phyloP scores from a whole-genome alignment of 2,888 invertebrate genomes.

The Asteroscopus sphinx region DNA sequence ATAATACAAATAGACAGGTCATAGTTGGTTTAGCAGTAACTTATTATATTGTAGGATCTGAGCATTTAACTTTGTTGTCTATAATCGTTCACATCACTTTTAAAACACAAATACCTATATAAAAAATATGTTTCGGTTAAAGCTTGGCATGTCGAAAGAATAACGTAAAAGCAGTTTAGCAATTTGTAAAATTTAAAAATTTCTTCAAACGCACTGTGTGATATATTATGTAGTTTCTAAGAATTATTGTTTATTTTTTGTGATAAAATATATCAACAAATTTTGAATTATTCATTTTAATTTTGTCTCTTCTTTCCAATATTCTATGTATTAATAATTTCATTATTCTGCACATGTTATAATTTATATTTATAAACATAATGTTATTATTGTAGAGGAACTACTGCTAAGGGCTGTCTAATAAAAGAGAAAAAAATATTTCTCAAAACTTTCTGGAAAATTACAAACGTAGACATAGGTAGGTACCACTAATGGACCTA shows the following conservation, averaged over 20 bases:
- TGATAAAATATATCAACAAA: slow-evolving; percentile 28
- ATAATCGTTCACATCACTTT: slow-evolving; percentile 6
- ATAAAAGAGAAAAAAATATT: no score
- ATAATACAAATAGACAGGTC: neutral
- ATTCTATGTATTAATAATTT: neutral
- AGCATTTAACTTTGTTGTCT: slow-evolving; percentile 32
- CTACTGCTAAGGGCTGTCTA: no score
- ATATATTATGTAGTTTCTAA: slow-evolving; percentile 37
- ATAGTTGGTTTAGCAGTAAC: slow-evolving; percentile 4
- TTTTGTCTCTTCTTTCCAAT: neutral
- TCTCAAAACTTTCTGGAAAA: no score
- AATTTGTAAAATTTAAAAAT: slow-evolving; percentile 2
- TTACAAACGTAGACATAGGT: no score
- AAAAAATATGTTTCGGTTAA: neutral
- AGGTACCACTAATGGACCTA: no score
- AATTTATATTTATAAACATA: no score
- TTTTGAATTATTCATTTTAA: slow-evolving; percentile 3
- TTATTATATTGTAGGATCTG: slow-evolving; percentile 2
- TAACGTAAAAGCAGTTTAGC: slow-evolving; percentile 5
- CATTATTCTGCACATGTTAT: no score
- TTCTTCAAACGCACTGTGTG: slow-evolving; percentile 29
- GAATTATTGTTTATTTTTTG: slow-evolving; percentile 41
- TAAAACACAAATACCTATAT: slow-evolving; percentile 1
- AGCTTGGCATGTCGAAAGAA: slow-evolving; percentile 33
- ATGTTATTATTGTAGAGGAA: no score